Base-by-base conservation (phyloP, 2,113 vertebrate genomes). In the Ifrita kowaldi region DNA sequence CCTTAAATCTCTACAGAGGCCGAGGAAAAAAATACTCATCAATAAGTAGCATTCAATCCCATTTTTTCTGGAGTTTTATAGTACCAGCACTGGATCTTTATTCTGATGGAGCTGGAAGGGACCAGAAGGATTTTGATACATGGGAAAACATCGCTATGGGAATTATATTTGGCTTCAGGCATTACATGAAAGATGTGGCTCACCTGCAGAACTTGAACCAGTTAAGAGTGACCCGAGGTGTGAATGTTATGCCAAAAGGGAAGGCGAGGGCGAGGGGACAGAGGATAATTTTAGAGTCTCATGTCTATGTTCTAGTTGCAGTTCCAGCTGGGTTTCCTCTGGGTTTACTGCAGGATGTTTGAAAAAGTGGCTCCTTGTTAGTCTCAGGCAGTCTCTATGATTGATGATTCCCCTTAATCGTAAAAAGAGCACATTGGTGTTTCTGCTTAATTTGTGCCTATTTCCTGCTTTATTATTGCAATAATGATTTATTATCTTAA, bases 271-370 rank as follows among this genome's bases (percentile, higher is more conserved):
- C 0, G 4, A 44, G 41, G 53, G 33, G 6, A 62, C 11, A n/a
- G 60, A 70, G n/a, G 47, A 47, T 73, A 65, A 95, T 96, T 97
- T 98, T 95, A 96, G 95, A 96, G 85, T 32, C 3, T 94, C 73
- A 90, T 94, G 95, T 80, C 88, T 92, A 17, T 93, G 74, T 96
- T 97, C 71, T 49, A 82, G 93, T 90, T 96, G 93, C 86, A 96
- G 93, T 96, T 97, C 97, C 98, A 98, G 97, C 97, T 98, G 97
- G 94, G 88, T 98, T 97, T 97, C 97, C 95, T 98, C 97, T 96
- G 95, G 93, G 91, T 98, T 98, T 98, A 97, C 97, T 97, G 94
- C 97, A 97, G 98, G 97, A 98, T 98, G 97, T 98, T 98, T 97
- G 97, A 97, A 98, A 98, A 98, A 97, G 94, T 94, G 92, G 84